Evolutionary conservation across 2,888 invertebrate species (phyloP).

Genomic region (Nomada fucata): DNA sequence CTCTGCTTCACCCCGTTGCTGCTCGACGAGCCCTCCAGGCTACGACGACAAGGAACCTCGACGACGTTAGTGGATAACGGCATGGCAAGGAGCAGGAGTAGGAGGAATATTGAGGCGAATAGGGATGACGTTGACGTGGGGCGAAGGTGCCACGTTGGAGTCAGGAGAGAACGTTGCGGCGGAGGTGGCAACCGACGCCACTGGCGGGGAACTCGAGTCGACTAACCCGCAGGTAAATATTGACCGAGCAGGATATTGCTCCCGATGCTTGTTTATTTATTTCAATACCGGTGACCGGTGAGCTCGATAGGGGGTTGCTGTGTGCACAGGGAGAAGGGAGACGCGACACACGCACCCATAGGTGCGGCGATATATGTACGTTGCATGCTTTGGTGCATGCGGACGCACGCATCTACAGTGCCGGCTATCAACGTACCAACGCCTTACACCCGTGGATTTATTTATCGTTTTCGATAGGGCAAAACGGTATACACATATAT

Average conservation of each 20-base stretch:
- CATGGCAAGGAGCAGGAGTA: slow-evolving; percentile 23
- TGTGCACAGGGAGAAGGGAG: slow-evolving; percentile 50
- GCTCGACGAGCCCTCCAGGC: slow-evolving; percentile 42
- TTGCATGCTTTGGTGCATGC: background rate
- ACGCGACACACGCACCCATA: slow-evolving; percentile 34
- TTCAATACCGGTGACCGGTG: slow-evolving; percentile 82
- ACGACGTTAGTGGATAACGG: slow-evolving; percentile 17
- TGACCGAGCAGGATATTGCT: slow-evolving; percentile 84
- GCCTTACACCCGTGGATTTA: background rate
- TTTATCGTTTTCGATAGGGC: background rate
- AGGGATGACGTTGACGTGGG: slow-evolving; percentile 13
- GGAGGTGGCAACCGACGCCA: slow-evolving; percentile 59
- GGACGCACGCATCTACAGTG: background rate
- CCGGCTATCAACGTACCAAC: too few relatives aligned
- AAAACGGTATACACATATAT: background rate
- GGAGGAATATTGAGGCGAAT: slow-evolving; percentile 2
- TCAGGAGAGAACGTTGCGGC: slow-evolving; percentile 30
- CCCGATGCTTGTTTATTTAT: slow-evolving; percentile 84
- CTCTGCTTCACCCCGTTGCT: slow-evolving; percentile 46
- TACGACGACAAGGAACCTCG: slow-evolving; percentile 29
- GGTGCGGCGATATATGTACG: background rate
- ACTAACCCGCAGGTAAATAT: slow-evolving; percentile 84
- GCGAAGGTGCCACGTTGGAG: slow-evolving; percentile 20
- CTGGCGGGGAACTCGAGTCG: slow-evolving; percentile 75
- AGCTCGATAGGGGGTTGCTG: slow-evolving; percentile 69